Base-by-base conservation (phyloP, 2,888 invertebrate genomes). In the Metallyticus violacea region DNA sequence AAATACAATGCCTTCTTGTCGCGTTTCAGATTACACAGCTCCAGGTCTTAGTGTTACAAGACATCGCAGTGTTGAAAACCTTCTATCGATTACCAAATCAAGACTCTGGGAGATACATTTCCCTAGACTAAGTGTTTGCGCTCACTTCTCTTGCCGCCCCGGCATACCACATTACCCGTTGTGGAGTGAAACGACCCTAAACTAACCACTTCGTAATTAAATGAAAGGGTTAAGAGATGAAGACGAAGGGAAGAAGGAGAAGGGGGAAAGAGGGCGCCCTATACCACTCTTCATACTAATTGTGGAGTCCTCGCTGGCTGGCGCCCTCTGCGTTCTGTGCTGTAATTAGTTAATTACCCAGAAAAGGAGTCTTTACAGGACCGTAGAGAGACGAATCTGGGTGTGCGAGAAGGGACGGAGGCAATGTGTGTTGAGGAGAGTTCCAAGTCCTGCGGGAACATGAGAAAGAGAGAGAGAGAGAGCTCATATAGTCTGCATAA, bases 191-290 rank as follows among this genome's bases (percentile, higher is more conserved):
- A 77, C 83, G 77, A 83, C 83, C 83, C 83, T 83, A 83, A 85
- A 85, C 85, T 85, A 85, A 79, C 79, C 81, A 81, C 85, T 79
- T 85, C 81, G 85, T 87, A 87, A 87, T 87, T 87, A 87, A 87
- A 87, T 87, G 87, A 87, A 87, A 87, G 87, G 87, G 87, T 87
- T 85, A 87, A 85, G 85, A 85, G 85, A 87, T 87, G 85, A 85
- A 77, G 85, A 79, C 78, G 81, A 62, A 85, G 85, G 40, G 79
- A 84, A 84, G 28, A 28, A 86, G 40, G 40, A 62, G 40, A 62
- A 62, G 40, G 85, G 79, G 83, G 80, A 80, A 86, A 79, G 30
- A 79, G 29, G 82, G 78, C 77, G 77, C 77, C 62, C 76, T 77
- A 79, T 81, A 81, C 87, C 85, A 87, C 87, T 82, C 87, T 87